Evolutionary conservation across 2,113 vertebrate genomes (phyloP).

Genomic region (Chaetodon auriga): DNA sequence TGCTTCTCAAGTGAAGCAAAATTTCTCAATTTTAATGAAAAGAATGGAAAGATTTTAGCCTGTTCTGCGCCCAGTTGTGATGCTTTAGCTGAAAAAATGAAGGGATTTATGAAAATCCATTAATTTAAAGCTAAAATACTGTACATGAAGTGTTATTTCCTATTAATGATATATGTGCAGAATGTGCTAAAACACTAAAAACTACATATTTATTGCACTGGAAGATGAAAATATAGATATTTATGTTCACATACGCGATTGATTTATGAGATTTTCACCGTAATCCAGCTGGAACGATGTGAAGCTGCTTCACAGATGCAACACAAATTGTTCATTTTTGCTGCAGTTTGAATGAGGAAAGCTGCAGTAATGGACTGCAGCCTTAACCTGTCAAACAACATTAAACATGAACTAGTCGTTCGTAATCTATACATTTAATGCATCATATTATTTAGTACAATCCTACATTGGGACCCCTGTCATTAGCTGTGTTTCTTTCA

Average conservation of each 20-base stretch:
- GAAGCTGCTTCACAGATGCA: not conserved
- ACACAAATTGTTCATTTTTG: not conserved
- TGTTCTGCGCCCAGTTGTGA: not conserved
- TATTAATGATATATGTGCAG: not conserved
- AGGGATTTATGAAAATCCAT: not conserved
- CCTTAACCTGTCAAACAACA: not conserved
- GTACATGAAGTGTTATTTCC: not conserved
- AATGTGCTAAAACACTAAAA: not conserved
- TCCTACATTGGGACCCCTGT: not conserved
- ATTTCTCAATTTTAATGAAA: conserved; percentile 7
- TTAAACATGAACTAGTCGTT: not conserved
- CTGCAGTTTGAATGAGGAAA: not conserved
- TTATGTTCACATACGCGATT: not conserved
- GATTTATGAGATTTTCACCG: not conserved
- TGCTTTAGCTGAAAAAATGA: not conserved
- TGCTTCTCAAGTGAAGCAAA: not conserved
- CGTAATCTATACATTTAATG: not conserved
- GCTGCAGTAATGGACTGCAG: not conserved
- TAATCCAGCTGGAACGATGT: not conserved
- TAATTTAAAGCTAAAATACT: not conserved
- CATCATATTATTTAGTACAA: not conserved
- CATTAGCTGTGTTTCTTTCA: not conserved
- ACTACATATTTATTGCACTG: not conserved
- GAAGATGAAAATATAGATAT: not conserved
- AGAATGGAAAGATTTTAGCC: not conserved